Base-by-base conservation (phyloP, 2,888 invertebrate species). In the Aelia acuminata region DNA sequence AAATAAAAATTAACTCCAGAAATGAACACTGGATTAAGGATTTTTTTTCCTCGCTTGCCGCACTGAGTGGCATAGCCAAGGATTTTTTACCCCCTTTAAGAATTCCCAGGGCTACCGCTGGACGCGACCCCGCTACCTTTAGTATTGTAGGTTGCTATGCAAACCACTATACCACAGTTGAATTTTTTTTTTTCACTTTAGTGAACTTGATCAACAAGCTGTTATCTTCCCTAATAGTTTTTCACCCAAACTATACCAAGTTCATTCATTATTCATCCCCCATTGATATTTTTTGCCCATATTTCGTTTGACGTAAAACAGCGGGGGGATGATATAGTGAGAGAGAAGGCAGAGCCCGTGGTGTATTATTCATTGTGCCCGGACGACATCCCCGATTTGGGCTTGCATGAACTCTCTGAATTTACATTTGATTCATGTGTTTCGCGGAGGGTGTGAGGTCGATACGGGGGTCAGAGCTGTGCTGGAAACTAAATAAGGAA, bases 351-450 rank as follows among this genome's bases (percentile, higher is more conserved):
- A 1, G 7, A 20, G 63, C 31, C 15, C 18, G 35, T 18, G 35
- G 31, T 70, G 35, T 70, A 70, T 70, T 70, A 70, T 70, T 35
- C 63, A 35, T 31, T 35, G 31, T 70, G 63, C 35, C 1, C 63
- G 63, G 57, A 26, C 15, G 57, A 57, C 57, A 57, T 11, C 53
- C 57, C 15, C 57, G 57, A 57, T 57, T 57, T 57, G 57, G 57
- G 57, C 26, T 26, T 13, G 57, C 26, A 57, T 57, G 26, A 57
- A 57, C 57, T 57, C 57, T 13, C 35, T 70, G 63, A 31, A 31
- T 70, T 35, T 35, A 70, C 63, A 35, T 70, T 70, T 70, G 63
- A 70, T 70, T 35, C 63, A 70, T 70, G 63, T 70, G 18, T 18
- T 57, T 18, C 18, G n/a, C n/a, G 15, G 18, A 35, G 31, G 31